phyloP scores from a whole-genome alignment of 2,113 vertebrate species.

The Vanacampus margaritifer region DNA sequence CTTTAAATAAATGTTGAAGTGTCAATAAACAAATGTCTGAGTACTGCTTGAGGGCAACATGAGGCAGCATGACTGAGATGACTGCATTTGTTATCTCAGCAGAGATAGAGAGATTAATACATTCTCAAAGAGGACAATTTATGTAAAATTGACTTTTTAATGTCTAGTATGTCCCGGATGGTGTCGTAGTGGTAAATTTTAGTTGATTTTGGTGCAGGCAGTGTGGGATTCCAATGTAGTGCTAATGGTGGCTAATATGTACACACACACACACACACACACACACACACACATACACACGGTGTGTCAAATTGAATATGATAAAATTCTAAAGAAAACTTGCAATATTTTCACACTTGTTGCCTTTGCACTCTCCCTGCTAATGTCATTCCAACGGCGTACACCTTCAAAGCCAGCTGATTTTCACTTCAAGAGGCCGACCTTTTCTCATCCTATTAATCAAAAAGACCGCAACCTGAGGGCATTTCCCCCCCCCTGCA shows the following conservation, averaged over 20 bases:
- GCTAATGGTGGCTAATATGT: too few species aligned
- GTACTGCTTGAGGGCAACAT: constrained; percentile 47
- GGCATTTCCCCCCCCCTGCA: not conserved
- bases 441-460: constrained; percentile 5
- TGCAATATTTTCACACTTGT: constrained; percentile 1
- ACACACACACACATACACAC: too few species aligned
- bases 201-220: not conserved
- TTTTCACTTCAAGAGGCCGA: constrained; percentile 23
- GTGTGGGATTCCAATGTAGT: not conserved
- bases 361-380: constrained; percentile 7
- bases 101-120: constrained; percentile 1
- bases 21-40: constrained; percentile 51
- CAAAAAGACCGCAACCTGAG: constrained; percentile 4
- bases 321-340: not conserved
- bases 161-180: not conserved
- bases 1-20: constrained; percentile 26
- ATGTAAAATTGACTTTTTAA: not conserved
- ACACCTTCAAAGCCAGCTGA: constrained; percentile 8
- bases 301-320: not conserved
- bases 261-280: too few species aligned
- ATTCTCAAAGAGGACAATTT: not conserved
- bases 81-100: constrained; percentile 39
- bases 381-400: constrained; percentile 36
- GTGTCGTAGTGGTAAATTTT: too few species aligned
- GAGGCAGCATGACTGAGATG: constrained; percentile 44